Evolutionary conservation across 2,797 vertebrate species (phyloP).

Genomic region (Myotis vivesi): DNA sequence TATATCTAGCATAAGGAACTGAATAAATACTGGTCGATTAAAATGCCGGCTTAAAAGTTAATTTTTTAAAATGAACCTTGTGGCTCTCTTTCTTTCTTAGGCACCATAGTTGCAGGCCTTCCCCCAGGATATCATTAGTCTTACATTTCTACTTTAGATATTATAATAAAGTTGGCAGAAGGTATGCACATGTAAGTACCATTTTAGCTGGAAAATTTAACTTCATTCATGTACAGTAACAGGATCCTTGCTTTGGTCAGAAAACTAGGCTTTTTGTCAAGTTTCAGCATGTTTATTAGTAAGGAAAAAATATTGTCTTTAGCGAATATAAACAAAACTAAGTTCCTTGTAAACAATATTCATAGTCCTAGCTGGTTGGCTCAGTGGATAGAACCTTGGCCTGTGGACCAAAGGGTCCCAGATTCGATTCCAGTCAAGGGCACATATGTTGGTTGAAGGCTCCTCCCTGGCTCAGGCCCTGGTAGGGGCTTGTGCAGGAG

Average conservation of each 20-base stretch:
- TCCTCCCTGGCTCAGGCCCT: too few relatives aligned
- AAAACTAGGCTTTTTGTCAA: constrained; percentile 24
- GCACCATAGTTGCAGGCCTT: background rate
- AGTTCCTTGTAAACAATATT: background rate
- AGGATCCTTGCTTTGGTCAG: constrained; percentile 1
- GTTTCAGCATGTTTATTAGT: background rate
- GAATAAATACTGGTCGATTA: background rate
- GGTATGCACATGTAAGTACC: background rate
- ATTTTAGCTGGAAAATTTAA: constrained; percentile 31
- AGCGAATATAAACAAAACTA: constrained; percentile 19
- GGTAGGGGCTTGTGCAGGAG: too few relatives aligned
- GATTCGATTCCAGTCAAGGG: too few relatives aligned
- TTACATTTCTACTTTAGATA: background rate
- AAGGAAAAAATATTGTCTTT: constrained; percentile 47
- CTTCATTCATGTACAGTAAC: background rate
- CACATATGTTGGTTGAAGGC: too few relatives aligned
- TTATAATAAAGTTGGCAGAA: constrained; percentile 10
- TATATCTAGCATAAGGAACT: background rate
- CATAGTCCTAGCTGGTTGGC: background rate
- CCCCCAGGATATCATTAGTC: background rate
- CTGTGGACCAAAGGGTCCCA: too few relatives aligned
- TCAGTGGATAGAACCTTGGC: too few relatives aligned
- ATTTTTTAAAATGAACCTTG: background rate
- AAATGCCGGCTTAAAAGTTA: constrained; percentile 12
- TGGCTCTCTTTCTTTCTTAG: background rate